A percentile compares a stretch with the other conserved stretches of the same genome.
Evolutionary conservation across 2,113 vertebrate genomes (phyloP).

Genomic region (Macrotus californicus): DNA sequence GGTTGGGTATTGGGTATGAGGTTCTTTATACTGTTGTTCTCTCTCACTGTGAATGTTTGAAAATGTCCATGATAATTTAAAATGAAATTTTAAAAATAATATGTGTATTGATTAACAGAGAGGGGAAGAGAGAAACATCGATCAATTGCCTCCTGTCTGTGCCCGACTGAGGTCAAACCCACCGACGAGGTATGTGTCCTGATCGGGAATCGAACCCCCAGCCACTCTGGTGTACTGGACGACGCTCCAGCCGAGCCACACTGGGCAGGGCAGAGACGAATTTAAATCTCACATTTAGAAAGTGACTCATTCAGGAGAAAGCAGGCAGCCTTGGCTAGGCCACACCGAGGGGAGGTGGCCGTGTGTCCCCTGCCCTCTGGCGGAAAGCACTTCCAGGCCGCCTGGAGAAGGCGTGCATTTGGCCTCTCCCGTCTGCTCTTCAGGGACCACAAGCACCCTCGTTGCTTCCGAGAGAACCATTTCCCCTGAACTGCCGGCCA

Average conservation of each 20-base stretch:
- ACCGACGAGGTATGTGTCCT: no score
- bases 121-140: no score
- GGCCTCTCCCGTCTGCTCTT: neutral
- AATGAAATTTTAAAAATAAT: neutral
- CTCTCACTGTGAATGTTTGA: neutral
- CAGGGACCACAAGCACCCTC: neutral
- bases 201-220: no score
- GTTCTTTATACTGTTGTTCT: neutral
- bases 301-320: neutral
- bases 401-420: neutral
- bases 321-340: neutral
- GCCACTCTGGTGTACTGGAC: no score
- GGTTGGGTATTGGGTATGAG: neutral
- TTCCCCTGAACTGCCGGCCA: neutral
- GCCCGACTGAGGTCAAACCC: no score
- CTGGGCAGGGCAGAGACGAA: neutral
- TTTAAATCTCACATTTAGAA: neutral
- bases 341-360: neutral
- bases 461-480: neutral
- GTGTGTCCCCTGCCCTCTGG: accelerated
- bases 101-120: no score
- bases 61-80: neutral
- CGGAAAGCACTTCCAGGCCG: neutral
- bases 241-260: no score
- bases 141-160: no score